Evolutionary conservation across 2,888 invertebrate genomes (phyloP).

Genomic region (Brenthis daphne): DNA sequence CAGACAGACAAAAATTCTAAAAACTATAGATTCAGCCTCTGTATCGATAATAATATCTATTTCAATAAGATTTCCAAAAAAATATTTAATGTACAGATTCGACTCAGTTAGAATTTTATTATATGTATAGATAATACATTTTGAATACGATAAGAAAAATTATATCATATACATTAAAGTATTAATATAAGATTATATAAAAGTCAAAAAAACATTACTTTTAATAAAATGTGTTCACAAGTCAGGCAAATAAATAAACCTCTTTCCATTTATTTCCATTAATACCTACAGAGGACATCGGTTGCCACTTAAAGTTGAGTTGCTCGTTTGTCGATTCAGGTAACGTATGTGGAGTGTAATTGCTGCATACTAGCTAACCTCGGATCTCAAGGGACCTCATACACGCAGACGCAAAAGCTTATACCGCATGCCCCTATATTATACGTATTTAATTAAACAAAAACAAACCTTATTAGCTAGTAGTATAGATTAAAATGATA

Average conservation of each 20-base stretch:
- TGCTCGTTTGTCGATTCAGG: constrained; percentile 58
- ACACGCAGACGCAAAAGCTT: constrained; percentile 44
- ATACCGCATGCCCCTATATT: neutral
- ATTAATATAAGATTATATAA: neutral
- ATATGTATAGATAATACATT: no score
- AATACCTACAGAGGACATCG: constrained; percentile 18
- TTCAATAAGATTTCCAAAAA: neutral
- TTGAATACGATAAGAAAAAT: no score
- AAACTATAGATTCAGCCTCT: no score
- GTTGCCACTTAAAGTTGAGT: constrained; percentile 25
- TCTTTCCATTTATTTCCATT: constrained; percentile 4
- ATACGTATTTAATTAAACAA: neutral
- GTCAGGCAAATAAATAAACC: constrained; percentile 21
- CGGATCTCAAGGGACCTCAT: constrained; percentile 56
- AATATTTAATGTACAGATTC: neutral
- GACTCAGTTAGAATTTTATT: neutral
- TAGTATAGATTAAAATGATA: constrained; percentile 3
- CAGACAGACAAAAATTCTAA: no score
- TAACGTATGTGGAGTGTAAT: constrained; percentile 68
- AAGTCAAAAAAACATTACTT: neutral
- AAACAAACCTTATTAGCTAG: constrained; percentile 9
- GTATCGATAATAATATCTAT: no score
- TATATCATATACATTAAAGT: no score
- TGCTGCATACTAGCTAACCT: constrained; percentile 62
- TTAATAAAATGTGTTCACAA: neutral